Evolutionary conservation across 1,140 invertebrate genomes (phyloP).

Genomic region (Macrosteles quadrilineatus): DNA sequence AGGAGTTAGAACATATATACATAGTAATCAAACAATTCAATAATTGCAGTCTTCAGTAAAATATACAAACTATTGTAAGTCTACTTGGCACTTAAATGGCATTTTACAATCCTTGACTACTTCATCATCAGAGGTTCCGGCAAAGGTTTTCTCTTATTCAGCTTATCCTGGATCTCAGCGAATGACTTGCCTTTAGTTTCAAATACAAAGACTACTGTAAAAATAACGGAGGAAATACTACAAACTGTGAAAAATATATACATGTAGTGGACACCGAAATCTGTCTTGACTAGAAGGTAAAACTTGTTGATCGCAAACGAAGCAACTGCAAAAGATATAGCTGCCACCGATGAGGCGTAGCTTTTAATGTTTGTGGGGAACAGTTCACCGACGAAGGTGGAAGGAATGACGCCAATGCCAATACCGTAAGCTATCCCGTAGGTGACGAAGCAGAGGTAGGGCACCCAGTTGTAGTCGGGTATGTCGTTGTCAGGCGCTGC

Average conservation of each 20-base stretch:
- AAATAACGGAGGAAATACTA: conserved; percentile 60
- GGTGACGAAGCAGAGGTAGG: conserved; percentile 34
- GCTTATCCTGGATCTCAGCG: conserved; percentile 67
- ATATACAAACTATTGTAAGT: too few relatives aligned
- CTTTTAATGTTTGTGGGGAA: conserved; percentile 37
- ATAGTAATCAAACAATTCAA: too few relatives aligned
- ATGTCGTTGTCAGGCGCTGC: conserved; percentile 11
- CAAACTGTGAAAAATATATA: conserved; percentile 81
- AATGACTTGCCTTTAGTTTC: conserved; percentile 81
- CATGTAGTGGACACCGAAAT: conserved; percentile 65
- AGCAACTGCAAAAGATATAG: conserved; percentile 37
- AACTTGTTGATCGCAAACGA: conserved; percentile 73
- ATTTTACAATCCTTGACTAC: too few relatives aligned
- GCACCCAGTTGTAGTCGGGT: conserved; percentile 30
- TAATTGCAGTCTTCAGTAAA: too few relatives aligned
- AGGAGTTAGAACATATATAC: too few relatives aligned
- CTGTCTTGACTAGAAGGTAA: conserved; percentile 60
- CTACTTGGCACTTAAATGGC: too few relatives aligned
- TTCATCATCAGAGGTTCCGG: too few relatives aligned
- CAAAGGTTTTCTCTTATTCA: conserved; percentile 37
- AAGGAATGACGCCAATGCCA: conserved; percentile 35
- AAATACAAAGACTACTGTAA: conserved; percentile 66
- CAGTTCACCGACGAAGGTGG: conserved; percentile 38
- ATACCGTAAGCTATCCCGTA: conserved; percentile 36
- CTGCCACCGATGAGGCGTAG: conserved; percentile 32